These are phyloP conservation scores for Chaetodon auriga DNA, from an alignment of 2,113 vertebrate genomes.

Conservation along the genomic window DNA sequence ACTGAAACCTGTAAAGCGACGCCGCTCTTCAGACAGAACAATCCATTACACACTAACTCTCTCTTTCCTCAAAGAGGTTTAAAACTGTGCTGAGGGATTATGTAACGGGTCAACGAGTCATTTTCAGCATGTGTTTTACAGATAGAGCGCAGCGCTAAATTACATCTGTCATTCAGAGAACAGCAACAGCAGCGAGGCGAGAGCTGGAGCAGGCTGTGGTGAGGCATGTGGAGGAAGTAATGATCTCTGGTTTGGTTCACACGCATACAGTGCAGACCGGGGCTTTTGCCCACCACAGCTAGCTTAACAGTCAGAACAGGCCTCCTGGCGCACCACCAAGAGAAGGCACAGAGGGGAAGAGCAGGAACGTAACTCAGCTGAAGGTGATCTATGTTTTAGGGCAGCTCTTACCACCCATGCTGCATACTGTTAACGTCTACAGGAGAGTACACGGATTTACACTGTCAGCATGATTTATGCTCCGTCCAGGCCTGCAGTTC, in stretches of 20 bases:
- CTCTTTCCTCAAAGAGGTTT: conserved; percentile 9
- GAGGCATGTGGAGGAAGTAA: conserved; percentile 65
- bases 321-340: conserved; percentile 7
- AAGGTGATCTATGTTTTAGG: conserved; percentile 1
- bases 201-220: conserved; percentile 57
- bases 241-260: conserved; percentile 52
- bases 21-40: neutral
- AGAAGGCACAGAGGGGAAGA: neutral
- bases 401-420: neutral
- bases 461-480: neutral
- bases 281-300: conserved; percentile 30
- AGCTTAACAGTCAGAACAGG: conserved; percentile 27
- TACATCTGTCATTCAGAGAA: conserved; percentile 42
- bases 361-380: neutral
- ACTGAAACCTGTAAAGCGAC: neutral
- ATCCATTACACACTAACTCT: neutral
- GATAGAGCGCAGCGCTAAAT: neutral
- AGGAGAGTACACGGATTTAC: neutral
- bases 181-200: conserved; percentile 25
- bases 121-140: conserved; percentile 4
- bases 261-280: neutral
- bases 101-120: neutral
- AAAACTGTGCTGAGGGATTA: neutral
- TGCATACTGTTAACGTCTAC: neutral
- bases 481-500: neutral